Percentiles rank a stretch among this genome's conserved stretches.
phyloP scores from a whole-genome alignment of 2,797 vertebrate genomes.

The Cryptoblepharus egeriae region DNA sequence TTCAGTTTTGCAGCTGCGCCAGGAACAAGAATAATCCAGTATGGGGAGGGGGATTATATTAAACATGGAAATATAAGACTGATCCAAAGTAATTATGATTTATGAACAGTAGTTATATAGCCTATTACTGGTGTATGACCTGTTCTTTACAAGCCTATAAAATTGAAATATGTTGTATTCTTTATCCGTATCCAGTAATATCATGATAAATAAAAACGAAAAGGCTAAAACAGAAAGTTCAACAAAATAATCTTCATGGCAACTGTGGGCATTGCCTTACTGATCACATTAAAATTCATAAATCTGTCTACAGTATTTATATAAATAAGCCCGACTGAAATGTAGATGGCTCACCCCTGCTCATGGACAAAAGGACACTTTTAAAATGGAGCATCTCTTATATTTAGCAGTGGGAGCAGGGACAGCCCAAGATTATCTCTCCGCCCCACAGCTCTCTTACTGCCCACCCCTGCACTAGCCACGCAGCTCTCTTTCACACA shows the following conservation, averaged over 20 bases:
- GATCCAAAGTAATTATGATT: neutral
- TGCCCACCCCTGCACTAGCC: too few relatives aligned
- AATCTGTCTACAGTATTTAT: neutral
- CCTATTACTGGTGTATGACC: neutral
- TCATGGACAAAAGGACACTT: too few relatives aligned
- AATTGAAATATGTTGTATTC: neutral
- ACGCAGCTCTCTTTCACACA: too few relatives aligned
- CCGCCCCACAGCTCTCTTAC: too few relatives aligned
- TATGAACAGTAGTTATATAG: neutral
- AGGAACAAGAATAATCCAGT: neutral
- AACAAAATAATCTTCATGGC: neutral
- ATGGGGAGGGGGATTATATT: neutral
- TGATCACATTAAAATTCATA: too few relatives aligned
- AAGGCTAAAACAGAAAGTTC: neutral
- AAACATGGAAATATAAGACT: neutral
- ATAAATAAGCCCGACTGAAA: neutral
- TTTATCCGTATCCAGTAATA: neutral
- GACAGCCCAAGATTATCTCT: too few relatives aligned
- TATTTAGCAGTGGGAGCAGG: too few relatives aligned
- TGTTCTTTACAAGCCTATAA: conserved; percentile 6
- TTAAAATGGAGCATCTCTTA: too few relatives aligned
- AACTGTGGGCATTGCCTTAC: neutral
- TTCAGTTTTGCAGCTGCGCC: neutral
- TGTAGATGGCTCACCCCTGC: neutral
- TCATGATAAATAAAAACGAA: conserved; percentile 5